phyloP scores from a whole-genome alignment of 64 coral and sea anemone genomes.

The Dendronephthya gigantea region DNA sequence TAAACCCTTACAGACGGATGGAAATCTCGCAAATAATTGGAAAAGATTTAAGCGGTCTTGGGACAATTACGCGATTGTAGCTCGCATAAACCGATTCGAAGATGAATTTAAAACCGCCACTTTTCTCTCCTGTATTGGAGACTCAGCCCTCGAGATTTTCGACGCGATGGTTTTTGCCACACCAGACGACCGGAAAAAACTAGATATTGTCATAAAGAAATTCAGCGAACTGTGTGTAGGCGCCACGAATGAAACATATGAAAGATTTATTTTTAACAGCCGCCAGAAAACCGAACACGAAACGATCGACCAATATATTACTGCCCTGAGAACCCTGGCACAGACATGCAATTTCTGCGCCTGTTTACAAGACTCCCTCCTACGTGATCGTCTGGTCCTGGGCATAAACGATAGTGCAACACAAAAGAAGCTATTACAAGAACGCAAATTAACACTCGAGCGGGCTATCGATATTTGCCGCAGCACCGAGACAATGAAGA shows the following conservation, averaged over 20 bases:
- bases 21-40: slow-evolving; percentile 9
- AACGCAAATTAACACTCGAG: not conserved
- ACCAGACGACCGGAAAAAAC: not conserved
- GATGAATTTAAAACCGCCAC: slow-evolving; percentile 7
- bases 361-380: not conserved
- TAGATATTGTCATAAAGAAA: not conserved
- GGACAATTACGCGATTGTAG: slow-evolving; percentile 20
- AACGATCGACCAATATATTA: not conserved
- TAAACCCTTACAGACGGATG: not conserved
- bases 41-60: not conserved
- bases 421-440: not conserved
- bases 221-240: not conserved
- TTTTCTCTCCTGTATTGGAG: not conserved
- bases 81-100: not conserved
- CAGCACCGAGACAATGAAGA: not conserved
- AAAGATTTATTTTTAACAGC: not conserved
- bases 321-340: not conserved
- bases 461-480: not conserved
- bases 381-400: not conserved
- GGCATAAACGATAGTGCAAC: not conserved
- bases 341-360: not conserved
- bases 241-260: not conserved
- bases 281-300: not conserved
- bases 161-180: not conserved
- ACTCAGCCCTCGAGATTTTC: slow-evolving; percentile 18